Percentiles rank a stretch among this genome's conserved stretches.
Evolutionary conservation across 1,140 invertebrate species (phyloP).

Genomic region (Bombus soroeensis): DNA sequence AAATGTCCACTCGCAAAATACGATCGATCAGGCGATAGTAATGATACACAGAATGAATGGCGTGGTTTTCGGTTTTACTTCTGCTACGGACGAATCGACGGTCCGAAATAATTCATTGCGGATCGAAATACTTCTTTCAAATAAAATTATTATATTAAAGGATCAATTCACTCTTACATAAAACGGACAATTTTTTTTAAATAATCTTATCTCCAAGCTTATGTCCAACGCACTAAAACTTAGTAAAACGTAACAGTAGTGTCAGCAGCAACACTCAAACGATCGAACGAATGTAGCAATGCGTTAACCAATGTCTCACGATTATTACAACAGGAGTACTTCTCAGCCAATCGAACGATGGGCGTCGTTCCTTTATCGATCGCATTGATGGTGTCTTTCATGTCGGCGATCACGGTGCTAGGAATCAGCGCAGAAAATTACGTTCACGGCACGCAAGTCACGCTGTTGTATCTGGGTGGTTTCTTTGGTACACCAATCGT

Average conservation of each 20-base stretch:
- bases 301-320: neutral
- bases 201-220: too few relatives aligned
- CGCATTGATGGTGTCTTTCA: conserved; percentile 96
- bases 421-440: conserved; percentile 94
- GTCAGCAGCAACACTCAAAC: too few relatives aligned
- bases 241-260: too few relatives aligned
- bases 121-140: too few relatives aligned
- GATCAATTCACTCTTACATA: too few relatives aligned
- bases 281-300: too few relatives aligned
- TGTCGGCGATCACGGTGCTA: conserved; percentile 95
- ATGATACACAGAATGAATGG: neutral
- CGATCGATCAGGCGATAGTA: conserved; percentile 8
- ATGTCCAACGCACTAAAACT: too few relatives aligned
- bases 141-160: too few relatives aligned
- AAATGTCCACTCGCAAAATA: conserved; percentile 16
- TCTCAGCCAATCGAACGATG: conserved; percentile 92
- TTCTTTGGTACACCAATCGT: conserved; percentile 90
- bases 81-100: neutral
- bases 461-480: conserved; percentile 90
- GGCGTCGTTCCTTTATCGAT: conserved; percentile 91
- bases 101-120: neutral
- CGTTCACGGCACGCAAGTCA: conserved; percentile 90
- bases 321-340: conserved; percentile 87
- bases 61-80: neutral
- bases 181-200: neutral